Evolutionary conservation across 2,888 invertebrate species (phyloP).

Genomic region (Lissocephala sabroskyi): DNA sequence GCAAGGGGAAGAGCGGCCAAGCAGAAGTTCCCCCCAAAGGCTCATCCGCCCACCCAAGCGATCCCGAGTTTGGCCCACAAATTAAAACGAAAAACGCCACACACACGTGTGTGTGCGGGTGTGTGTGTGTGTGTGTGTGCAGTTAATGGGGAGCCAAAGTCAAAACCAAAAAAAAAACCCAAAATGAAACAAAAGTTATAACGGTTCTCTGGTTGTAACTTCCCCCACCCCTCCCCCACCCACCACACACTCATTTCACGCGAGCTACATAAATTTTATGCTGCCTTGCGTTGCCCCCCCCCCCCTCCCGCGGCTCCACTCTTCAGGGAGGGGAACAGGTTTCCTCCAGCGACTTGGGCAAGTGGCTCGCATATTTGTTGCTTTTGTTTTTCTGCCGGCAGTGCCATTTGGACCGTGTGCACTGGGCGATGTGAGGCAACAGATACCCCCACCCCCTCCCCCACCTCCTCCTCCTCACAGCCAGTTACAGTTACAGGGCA

Average conservation of each 20-base stretch:
- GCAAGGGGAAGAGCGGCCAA: too few relatives aligned
- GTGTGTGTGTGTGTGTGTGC: slow-evolving; percentile 12
- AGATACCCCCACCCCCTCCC: slow-evolving; percentile 3
- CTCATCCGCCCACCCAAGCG: too few relatives aligned
- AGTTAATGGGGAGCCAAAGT: slow-evolving; percentile 11
- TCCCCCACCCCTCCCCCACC: background rate
- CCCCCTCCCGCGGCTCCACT: background rate
- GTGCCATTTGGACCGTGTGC: slow-evolving; percentile 36
- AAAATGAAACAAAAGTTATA: slow-evolving; percentile 43
- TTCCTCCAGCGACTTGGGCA: too few relatives aligned
- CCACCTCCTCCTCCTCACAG: background rate
- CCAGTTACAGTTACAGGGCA: slow-evolving; percentile 16
- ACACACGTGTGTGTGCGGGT: background rate
- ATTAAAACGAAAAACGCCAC: too few relatives aligned
- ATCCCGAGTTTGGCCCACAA: too few relatives aligned
- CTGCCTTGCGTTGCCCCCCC: too few relatives aligned
- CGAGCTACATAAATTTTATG: too few relatives aligned
- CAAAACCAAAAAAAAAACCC: slow-evolving; percentile 1
- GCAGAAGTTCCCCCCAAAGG: too few relatives aligned
- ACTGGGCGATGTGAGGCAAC: slow-evolving; percentile 13
- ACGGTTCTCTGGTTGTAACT: slow-evolving; percentile 19
- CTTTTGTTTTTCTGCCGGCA: slow-evolving; percentile 37
- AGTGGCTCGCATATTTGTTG: slow-evolving; percentile 30
- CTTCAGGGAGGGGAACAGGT: slow-evolving; percentile 3
- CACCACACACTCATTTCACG: background rate